These are phyloP conservation scores for Galaxea fascicularis DNA, from an alignment of 92 coral and sea anemone genomes.

Conservation along the genomic window DNA sequence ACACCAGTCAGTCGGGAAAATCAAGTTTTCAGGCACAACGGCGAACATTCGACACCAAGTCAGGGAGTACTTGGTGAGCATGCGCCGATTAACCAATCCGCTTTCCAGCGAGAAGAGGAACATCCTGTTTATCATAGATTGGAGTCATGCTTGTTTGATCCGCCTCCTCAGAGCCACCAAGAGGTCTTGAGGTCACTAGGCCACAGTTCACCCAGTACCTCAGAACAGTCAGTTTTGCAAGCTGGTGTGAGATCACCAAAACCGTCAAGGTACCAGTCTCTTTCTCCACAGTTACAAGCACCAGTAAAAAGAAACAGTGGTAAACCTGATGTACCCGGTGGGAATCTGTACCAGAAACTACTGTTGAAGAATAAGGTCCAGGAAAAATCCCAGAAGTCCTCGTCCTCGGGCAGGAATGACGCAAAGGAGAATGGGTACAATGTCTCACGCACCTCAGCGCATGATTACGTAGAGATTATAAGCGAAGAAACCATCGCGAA, in stretches of 20 bases:
- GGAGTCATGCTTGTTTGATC: slow-evolving; percentile 15
- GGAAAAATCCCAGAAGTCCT: background rate
- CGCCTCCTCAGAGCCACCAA: background rate
- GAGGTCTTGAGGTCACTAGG: background rate
- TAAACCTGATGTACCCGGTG: background rate
- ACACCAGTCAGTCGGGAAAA: background rate
- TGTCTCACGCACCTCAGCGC: background rate
- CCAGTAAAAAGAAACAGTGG: background rate
- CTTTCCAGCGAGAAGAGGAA: slow-evolving; percentile 13
- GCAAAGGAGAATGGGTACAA: background rate
- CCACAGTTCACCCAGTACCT: background rate
- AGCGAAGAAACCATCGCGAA: slow-evolving; percentile 10
- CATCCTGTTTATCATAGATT: slow-evolving; percentile 37
- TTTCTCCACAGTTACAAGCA: background rate
- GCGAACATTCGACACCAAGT: background rate
- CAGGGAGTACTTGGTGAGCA: background rate
- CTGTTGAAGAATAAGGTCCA: background rate
- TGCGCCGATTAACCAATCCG: background rate
- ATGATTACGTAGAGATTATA: slow-evolving; percentile 33
- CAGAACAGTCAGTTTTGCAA: background rate
- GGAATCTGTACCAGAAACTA: slow-evolving; percentile 9
- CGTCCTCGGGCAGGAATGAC: background rate
- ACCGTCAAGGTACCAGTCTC: slow-evolving; percentile 4
- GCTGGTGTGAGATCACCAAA: background rate
- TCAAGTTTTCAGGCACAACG: background rate